Percentiles rank a stretch among this genome's conserved stretches.
phyloP scores from a whole-genome alignment of 2,888 invertebrate species.

The Eupithecia dodoneata region DNA sequence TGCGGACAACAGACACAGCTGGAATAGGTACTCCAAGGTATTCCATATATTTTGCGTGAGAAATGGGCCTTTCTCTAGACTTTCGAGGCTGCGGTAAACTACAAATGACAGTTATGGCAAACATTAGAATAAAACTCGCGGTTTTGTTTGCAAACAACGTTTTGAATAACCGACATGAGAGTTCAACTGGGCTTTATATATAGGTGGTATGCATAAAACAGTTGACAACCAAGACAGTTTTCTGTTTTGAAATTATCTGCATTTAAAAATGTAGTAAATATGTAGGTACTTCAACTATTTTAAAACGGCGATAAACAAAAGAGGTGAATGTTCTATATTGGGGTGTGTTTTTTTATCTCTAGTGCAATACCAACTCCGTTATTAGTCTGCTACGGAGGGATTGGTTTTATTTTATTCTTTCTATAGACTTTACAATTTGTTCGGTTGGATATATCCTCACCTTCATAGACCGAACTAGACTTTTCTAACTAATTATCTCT shows the following conservation, averaged over 20 bases:
- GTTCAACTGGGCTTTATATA: background rate
- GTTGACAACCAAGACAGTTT: background rate
- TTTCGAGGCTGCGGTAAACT: conserved; percentile 17
- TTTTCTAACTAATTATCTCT: conserved; percentile 11
- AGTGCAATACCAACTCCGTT: background rate
- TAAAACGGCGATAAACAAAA: too few species aligned
- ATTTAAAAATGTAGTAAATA: too few species aligned
- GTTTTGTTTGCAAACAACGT: background rate
- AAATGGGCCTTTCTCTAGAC: conserved; percentile 17
- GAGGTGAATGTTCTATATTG: too few species aligned
- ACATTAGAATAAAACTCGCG: conserved; percentile 3
- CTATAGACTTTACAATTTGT: background rate
- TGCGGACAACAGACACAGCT: conserved; percentile 26
- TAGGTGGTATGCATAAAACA: too few species aligned
- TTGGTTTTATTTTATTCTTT: background rate
- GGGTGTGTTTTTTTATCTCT: too few species aligned
- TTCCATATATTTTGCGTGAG: conserved; percentile 19
- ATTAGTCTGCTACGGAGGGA: background rate
- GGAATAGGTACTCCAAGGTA: background rate
- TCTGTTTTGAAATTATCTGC: background rate
- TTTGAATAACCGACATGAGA: background rate
- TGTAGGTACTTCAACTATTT: too few species aligned
- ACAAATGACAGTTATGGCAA: conserved; percentile 1
- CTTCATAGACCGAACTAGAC: background rate
- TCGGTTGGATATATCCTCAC: background rate